Evolutionary conservation across 53 echinoderm and acorn worm species (phyloP).

Genomic region (Mesocentrotus franciscanus): DNA sequence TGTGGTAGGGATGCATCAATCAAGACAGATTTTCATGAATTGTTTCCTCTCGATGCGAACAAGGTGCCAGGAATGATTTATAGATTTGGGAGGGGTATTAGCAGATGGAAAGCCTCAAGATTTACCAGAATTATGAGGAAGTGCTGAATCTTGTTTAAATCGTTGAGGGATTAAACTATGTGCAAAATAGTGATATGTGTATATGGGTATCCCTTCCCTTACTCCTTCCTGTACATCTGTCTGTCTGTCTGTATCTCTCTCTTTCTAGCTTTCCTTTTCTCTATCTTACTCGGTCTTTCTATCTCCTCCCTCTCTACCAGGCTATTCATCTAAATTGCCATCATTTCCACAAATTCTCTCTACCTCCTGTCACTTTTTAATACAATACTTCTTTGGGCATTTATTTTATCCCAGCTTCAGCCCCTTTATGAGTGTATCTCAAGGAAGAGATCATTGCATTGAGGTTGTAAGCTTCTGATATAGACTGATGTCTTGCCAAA

Average conservation of each 20-base stretch:
- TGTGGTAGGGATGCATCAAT: neutral
- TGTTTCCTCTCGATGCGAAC: neutral
- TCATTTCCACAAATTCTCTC: no score
- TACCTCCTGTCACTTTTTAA: no score
- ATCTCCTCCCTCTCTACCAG: no score
- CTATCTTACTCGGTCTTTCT: no score
- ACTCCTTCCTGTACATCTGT: neutral
- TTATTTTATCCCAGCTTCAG: neutral
- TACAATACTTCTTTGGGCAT: neutral
- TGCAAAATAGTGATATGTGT: neutral
- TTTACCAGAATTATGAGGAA: neutral
- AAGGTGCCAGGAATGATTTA: constrained; percentile 9
- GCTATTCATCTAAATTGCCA: no score
- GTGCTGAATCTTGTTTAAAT: neutral
- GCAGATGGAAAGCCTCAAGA: neutral
- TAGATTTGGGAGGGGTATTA: neutral
- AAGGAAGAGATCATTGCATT: no score
- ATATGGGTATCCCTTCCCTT: neutral
- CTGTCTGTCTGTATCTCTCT: neutral
- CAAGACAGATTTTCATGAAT: neutral
- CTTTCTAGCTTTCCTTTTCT: neutral
- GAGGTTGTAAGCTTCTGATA: no score
- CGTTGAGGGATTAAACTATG: neutral
- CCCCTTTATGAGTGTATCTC: no score
- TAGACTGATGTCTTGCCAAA: no score